Base-by-base conservation (phyloP, 2,888 invertebrate genomes). In the Matsumyia berberina region DNA sequence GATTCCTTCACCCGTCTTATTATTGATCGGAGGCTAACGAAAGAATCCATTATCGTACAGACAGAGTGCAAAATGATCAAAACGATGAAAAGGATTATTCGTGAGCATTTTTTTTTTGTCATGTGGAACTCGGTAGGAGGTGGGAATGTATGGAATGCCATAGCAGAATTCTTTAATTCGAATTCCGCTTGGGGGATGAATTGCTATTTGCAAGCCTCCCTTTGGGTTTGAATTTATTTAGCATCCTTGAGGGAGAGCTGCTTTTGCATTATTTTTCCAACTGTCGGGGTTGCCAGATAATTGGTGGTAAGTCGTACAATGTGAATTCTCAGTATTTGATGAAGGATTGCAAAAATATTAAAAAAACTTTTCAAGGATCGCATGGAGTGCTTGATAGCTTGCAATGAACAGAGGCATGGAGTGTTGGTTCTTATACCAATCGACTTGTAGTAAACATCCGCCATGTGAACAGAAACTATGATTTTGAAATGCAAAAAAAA, bases 121-220 rank as follows among this genome's bases (percentile, higher is more conserved):
- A 17, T 69, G 19, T 31, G 4, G 42, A 6, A 17, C 15, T 11
- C 39, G 3, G 8, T 29, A 5, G 24, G 15, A 37, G 37, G 7
- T 31, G 15, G 29, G 42, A 31, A 44, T 44, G 67, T 33, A 9
- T 33, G 67, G 53, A 67, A 67, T 67, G 42, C 42, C 31, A 42
- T 39, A 5, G n/a, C 9, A 33, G 67, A 55, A 69, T 69, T 69
- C 55, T 69, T 69, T 69, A 33, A 55, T 69, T 69, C 31, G 53
- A 67, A 53, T 67, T 67, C 15, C 53, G 19, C 11, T 35, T 15
- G 17, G 11, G 33, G n/a, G 55, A 57, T 37, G 55, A 29, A 37
- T 29, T 49, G 24, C 49, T 49, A 24, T 49, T 29, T 49, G 19
- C 5, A 8, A 0, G 8, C n/a, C 19, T 1, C n/a, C 1, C 9